Percentiles rank a stretch among this genome's conserved stretches.
phyloP scores from a whole-genome alignment of 1,140 invertebrate species.

The Caenorhabditis inopinata region DNA sequence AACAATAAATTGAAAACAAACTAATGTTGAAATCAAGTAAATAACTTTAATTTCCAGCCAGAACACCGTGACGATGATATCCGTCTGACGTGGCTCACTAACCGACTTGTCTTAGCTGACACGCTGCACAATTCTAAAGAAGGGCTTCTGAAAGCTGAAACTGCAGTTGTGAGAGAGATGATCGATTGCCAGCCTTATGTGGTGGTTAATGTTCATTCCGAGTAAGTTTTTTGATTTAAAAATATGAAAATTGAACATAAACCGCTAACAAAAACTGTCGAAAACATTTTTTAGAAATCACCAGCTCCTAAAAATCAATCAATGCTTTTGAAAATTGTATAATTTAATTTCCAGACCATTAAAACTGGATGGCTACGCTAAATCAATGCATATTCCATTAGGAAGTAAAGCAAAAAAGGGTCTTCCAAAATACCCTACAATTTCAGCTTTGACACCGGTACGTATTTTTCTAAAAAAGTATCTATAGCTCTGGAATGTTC shows the following conservation, averaged over 20 bases:
- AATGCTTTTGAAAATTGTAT: too few relatives aligned
- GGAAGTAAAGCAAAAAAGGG: background rate
- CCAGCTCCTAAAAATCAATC: too few relatives aligned
- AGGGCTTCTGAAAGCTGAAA: background rate
- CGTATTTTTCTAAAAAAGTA: background rate
- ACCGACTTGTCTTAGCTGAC: background rate
- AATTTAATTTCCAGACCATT: background rate
- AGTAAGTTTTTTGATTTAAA: background rate
- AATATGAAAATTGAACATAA: background rate
- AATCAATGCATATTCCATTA: background rate
- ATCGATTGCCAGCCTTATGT: conserved; percentile 10
- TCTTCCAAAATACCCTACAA: background rate
- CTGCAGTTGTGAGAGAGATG: background rate
- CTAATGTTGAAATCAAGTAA: too few relatives aligned
- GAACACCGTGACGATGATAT: conserved; percentile 15
- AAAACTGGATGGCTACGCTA: background rate
- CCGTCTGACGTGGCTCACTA: conserved; percentile 4
- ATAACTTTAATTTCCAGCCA: background rate
- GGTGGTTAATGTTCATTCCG: background rate
- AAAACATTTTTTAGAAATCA: too few relatives aligned
- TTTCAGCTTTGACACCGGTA: background rate
- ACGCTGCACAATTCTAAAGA: conserved; percentile 15
- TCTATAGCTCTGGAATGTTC: background rate
- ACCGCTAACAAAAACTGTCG: too few relatives aligned
- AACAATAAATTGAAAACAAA: too few relatives aligned